Conservation (phyloP, 2,888 invertebrate species). For the Pediacus dermestoides region DNA sequence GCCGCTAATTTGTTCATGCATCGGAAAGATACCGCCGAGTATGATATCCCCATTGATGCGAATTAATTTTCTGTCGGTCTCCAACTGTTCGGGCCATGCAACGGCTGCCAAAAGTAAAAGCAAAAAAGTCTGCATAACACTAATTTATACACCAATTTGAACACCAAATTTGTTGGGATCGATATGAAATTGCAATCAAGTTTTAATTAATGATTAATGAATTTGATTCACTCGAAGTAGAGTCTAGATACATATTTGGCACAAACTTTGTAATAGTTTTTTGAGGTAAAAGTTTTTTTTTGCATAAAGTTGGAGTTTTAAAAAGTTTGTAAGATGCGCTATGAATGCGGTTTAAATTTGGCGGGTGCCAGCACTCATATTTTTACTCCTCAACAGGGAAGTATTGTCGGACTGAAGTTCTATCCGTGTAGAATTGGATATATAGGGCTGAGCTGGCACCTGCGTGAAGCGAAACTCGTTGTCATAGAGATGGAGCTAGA, state of each 20-base stretch:
- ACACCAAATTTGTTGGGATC: slow-evolving; percentile 16
- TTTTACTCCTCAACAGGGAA: slow-evolving; percentile 2
- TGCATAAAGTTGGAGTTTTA: slow-evolving; percentile 10
- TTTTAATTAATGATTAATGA: slow-evolving; percentile 25
- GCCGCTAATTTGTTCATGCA: slow-evolving; percentile 58
- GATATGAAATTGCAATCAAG: slow-evolving; percentile 21
- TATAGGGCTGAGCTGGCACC: slow-evolving; percentile 41
- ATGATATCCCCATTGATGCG: slow-evolving; percentile 60
- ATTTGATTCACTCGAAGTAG: too few relatives aligned
- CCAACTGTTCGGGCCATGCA: slow-evolving; percentile 21
- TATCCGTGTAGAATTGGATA: slow-evolving; percentile 32
- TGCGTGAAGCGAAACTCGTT: slow-evolving; percentile 40
- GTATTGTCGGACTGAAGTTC: slow-evolving; percentile 30
- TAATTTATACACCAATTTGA: slow-evolving; percentile 13
- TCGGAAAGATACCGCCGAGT: slow-evolving; percentile 66
- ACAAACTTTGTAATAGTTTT: too few relatives aligned
- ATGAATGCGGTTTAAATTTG: slow-evolving; percentile 7
- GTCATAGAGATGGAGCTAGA: slow-evolving; percentile 40
- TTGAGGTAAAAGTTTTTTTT: slow-evolving; percentile 18
- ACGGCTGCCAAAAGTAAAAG: slow-evolving; percentile 20
- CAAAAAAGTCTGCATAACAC: slow-evolving; percentile 16
- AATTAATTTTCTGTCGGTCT: slow-evolving; percentile 38
- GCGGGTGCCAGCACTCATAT: slow-evolving; percentile 4
- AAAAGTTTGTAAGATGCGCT: slow-evolving; percentile 6
- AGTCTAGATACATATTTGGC: too few relatives aligned